Conservation (phyloP, 1,140 invertebrate species). For the Diplogasteroides magnus region DNA sequence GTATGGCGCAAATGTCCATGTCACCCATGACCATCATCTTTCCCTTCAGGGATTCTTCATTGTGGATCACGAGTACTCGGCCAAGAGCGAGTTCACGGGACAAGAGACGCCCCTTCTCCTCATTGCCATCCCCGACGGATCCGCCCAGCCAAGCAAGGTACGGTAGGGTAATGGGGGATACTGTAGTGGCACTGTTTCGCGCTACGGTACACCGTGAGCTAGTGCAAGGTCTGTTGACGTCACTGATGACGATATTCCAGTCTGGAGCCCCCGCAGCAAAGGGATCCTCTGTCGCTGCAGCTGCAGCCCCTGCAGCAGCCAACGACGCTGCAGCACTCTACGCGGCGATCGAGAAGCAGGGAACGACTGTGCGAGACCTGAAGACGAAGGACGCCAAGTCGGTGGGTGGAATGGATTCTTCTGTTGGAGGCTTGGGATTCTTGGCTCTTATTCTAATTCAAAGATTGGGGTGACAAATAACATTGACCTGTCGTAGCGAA, state of each 20-base stretch:
- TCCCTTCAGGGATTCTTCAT: conserved; percentile 78
- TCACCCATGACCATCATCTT: too few relatives aligned
- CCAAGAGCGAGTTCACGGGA: conserved; percentile 17
- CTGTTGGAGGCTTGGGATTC: too few relatives aligned
- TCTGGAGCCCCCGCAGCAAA: too few relatives aligned
- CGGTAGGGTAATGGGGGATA: not conserved
- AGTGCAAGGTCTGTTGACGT: not conserved
- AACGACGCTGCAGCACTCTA: not conserved
- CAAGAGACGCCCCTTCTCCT: conserved; percentile 33
- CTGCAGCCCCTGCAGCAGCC: not conserved
- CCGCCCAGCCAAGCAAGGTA: not conserved
- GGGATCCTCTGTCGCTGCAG: not conserved
- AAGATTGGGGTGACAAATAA: too few relatives aligned
- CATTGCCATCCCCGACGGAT: conserved; percentile 47
- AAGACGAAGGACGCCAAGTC: conserved; percentile 19
- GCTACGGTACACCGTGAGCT: not conserved
- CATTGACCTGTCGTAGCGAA: too few relatives aligned
- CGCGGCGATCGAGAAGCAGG: conserved; percentile 6
- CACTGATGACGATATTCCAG: not conserved
- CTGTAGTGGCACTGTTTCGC: conserved; percentile 3
- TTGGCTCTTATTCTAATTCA: too few relatives aligned
- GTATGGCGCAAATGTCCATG: too few relatives aligned
- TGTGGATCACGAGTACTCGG: conserved; percentile 64
- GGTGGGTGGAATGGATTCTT: not conserved
- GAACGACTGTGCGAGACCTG: conserved; percentile 8